Evolutionary conservation across 2,113 vertebrate genomes (phyloP).

Genomic region (Misgurnus mizolepis): DNA sequence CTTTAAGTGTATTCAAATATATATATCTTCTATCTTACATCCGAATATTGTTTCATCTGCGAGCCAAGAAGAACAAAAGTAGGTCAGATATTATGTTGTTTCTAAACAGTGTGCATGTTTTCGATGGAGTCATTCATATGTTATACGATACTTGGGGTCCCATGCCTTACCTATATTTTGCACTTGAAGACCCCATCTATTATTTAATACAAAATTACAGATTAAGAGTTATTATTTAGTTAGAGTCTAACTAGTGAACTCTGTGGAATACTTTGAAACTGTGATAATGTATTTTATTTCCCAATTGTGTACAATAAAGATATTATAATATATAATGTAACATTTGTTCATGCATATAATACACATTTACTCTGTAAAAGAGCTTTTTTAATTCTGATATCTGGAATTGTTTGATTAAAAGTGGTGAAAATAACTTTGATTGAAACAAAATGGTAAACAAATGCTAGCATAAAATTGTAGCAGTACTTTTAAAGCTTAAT

Average conservation of each 20-base stretch:
- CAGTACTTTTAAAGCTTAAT: no score
- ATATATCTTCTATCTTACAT: conserved; percentile 33
- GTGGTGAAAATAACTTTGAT: no score
- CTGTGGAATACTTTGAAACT: conserved; percentile 21
- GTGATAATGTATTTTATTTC: conserved; percentile 26
- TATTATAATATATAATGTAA: conserved; percentile 28
- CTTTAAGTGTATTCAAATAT: not conserved
- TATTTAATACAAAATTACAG: conserved; percentile 34
- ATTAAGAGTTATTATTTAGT: conserved; percentile 14
- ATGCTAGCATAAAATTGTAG: no score
- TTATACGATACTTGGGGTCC: conserved; percentile 39
- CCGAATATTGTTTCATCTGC: conserved; percentile 24
- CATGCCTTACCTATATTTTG: conserved; percentile 61
- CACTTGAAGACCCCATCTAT: conserved; percentile 41
- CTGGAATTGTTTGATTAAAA: no score
- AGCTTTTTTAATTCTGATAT: no score
- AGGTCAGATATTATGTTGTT: conserved; percentile 37
- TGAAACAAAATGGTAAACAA: no score
- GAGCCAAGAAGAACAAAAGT: conserved; percentile 63
- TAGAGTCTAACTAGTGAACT: not conserved
- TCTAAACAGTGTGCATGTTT: conserved; percentile 56
- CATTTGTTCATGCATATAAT: not conserved
- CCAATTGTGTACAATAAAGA: conserved; percentile 29
- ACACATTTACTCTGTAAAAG: no score
- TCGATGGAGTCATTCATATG: conserved; percentile 43